phyloP scores from a whole-genome alignment of 2,888 invertebrate species.

The Beris chalybata region DNA sequence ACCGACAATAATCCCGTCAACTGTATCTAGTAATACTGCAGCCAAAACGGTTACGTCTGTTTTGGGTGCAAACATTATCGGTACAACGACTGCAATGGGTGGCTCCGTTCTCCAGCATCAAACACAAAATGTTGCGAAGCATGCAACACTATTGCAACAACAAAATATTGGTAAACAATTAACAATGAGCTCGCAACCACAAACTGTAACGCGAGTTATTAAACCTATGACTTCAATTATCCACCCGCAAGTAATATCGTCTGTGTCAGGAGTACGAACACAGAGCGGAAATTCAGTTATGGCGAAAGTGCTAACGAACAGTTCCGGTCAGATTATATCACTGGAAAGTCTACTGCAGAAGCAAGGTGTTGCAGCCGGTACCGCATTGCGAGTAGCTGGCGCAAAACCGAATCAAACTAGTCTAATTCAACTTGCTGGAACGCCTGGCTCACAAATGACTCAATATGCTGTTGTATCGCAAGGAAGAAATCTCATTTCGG shows the following conservation, averaged over 20 bases:
- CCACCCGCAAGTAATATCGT: constrained; percentile 31
- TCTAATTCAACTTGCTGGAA: constrained; percentile 59
- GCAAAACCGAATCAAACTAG: constrained; percentile 58
- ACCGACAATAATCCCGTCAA: constrained; percentile 20
- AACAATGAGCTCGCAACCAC: constrained; percentile 35
- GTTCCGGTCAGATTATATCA: constrained; percentile 57
- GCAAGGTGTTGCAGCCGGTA: constrained; percentile 46
- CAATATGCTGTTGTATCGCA: constrained; percentile 60
- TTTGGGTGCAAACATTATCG: constrained; percentile 28
- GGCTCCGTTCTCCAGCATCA: constrained; percentile 36
- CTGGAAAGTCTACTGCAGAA: constrained; percentile 52
- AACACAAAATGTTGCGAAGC: constrained; percentile 11
- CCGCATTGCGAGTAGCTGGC: constrained; percentile 57
- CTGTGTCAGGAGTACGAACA: constrained; percentile 36
- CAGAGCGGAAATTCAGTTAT: constrained; percentile 59
- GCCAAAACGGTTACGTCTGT: constrained; percentile 33
- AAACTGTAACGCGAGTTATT: constrained; percentile 43
- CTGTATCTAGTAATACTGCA: constrained; percentile 25
- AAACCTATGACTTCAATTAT: constrained; percentile 39
- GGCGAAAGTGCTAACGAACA: constrained; percentile 73
- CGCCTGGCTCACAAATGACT: constrained; percentile 52
- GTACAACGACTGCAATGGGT: not conserved
- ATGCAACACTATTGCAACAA: constrained; percentile 37
- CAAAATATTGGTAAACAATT: constrained; percentile 34
- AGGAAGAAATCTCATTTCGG: constrained; percentile 56